phyloP scores from a whole-genome alignment of 2,888 invertebrate species.

The Deilephila elpenor region DNA sequence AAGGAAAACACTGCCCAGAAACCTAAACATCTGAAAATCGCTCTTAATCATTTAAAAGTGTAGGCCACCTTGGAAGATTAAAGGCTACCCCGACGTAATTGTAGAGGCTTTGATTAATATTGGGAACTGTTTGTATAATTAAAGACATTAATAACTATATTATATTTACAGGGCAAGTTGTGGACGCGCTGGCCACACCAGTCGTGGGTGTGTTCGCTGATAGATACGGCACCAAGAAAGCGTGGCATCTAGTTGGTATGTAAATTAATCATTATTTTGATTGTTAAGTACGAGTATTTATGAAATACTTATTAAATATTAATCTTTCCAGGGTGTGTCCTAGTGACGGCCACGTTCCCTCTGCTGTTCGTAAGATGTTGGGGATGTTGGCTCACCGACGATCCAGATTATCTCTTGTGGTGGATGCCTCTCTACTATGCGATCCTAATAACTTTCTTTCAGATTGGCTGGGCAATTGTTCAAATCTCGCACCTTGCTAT shows the following conservation, averaged over 20 bases:
- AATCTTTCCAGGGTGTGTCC: conserved; percentile 82
- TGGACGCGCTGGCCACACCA: conserved; percentile 95
- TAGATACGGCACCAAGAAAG: conserved; percentile 89
- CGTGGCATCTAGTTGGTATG: conserved; percentile 94
- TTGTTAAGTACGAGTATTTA: neutral
- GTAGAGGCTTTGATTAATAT: no score
- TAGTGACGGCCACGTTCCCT: conserved; percentile 90
- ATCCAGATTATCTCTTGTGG: conserved; percentile 70
- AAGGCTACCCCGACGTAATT: no score
- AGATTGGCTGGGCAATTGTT: conserved; percentile 97
- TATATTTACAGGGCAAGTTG: conserved; percentile 87
- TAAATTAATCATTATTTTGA: conserved; percentile 15
- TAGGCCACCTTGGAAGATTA: no score
- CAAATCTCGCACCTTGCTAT: conserved; percentile 97
- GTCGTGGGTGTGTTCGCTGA: conserved; percentile 93
- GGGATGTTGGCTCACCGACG: conserved; percentile 74
- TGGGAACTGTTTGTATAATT: no score
- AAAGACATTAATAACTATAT: neutral
- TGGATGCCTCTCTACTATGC: conserved; percentile 85
- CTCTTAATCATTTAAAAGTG: no score
- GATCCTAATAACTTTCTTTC: conserved; percentile 89
- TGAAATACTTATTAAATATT: neutral
- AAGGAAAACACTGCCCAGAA: no score
- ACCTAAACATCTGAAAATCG: no score
- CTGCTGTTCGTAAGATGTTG: conserved; percentile 90